A percentile compares a stretch with the other conserved stretches of the same genome.
Conservation (phyloP, 1,140 invertebrate genomes). For the Heterodera schachtii region DNA sequence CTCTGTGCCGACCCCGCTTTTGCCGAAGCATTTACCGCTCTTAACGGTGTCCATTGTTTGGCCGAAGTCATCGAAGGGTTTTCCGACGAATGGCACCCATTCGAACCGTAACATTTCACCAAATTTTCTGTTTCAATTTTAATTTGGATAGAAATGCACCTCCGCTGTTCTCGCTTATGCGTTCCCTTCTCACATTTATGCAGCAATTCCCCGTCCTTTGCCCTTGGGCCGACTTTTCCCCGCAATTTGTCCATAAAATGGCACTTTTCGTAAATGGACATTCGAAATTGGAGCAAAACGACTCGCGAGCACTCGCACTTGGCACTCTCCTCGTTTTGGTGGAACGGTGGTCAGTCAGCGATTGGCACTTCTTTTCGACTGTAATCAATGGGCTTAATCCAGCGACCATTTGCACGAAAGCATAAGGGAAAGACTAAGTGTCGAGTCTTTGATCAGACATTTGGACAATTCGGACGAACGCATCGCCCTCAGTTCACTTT, state of each 20-base stretch:
- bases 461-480: constrained; percentile 54
- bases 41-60: constrained; percentile 35
- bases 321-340: constrained; percentile 45
- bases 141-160: not conserved
- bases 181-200: constrained; percentile 16
- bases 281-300: constrained; percentile 54
- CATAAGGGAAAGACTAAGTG: constrained; percentile 42
- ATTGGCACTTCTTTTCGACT: constrained; percentile 9
- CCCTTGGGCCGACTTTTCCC: constrained; percentile 38
- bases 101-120: constrained; percentile 16
- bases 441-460: constrained; percentile 52
- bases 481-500: constrained; percentile 38
- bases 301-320: constrained; percentile 44
- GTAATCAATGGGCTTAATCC: not conserved
- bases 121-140: not conserved
- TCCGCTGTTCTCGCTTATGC: constrained; percentile 13
- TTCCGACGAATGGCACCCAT: constrained; percentile 39
- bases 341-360: constrained; percentile 23
- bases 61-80: constrained; percentile 40
- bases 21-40: constrained; percentile 30
- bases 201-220: constrained; percentile 17
- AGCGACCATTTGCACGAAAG: constrained; percentile 31
- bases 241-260: constrained; percentile 45
- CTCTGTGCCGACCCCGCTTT: constrained; percentile 46
- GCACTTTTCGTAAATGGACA: constrained; percentile 42